Evolutionary conservation across 2,797 vertebrate genomes (phyloP).

Genomic region (Rhynchonycteris naso): DNA sequence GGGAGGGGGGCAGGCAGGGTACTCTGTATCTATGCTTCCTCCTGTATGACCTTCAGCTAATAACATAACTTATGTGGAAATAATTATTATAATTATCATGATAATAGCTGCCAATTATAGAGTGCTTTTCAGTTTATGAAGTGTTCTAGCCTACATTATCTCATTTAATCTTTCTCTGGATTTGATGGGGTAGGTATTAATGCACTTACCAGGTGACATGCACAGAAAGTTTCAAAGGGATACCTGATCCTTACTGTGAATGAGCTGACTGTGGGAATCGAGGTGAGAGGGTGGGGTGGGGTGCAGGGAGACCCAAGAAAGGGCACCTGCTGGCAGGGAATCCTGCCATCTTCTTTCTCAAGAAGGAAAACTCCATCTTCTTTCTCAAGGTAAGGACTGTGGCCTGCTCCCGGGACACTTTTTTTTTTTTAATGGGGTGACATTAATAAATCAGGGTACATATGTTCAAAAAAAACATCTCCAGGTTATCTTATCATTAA

Average conservation of each 20-base stretch:
- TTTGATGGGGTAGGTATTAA: conserved; percentile 27
- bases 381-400: not conserved
- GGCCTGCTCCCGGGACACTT: not conserved
- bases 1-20: not conserved
- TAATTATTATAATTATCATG: conserved; percentile 49
- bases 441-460: no score
- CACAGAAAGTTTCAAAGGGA: not conserved
- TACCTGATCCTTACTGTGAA: not conserved
- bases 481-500: no score
- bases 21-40: not conserved
- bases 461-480: no score
- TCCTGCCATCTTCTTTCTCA: not conserved
- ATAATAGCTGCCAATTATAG: conserved; percentile 61
- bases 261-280: not conserved
- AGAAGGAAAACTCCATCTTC: not conserved
- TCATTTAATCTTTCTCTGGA: conserved; percentile 58
- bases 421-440: no score
- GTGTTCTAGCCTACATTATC: conserved; percentile 55
- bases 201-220: not conserved
- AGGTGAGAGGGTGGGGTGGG: not conserved
- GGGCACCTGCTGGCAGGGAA: not conserved
- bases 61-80: conserved; percentile 35
- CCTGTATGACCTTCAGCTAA: conserved; percentile 43
- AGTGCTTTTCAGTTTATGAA: conserved; percentile 47
- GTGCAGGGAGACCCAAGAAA: not conserved